phyloP scores from a whole-genome alignment of 2,113 vertebrate genomes.

The Anser brachyrhynchus region DNA sequence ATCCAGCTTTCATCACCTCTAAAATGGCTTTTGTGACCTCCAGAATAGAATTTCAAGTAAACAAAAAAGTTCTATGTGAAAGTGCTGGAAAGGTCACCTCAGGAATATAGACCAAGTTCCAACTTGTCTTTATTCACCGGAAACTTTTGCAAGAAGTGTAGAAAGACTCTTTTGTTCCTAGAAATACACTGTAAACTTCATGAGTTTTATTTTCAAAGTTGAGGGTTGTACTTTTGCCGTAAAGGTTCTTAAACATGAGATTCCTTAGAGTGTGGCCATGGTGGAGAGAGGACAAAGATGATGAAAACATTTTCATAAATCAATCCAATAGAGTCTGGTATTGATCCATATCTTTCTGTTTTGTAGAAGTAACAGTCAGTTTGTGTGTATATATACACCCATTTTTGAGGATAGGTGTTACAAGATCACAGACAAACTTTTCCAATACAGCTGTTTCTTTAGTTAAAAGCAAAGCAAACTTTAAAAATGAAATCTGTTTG shows the following conservation, averaged over 20 bases:
- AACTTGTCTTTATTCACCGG: neutral
- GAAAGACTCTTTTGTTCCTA: neutral
- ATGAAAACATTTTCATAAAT: neutral
- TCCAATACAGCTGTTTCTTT: neutral
- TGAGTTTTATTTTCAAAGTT: neutral
- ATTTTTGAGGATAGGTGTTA: neutral
- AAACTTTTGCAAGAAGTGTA: neutral
- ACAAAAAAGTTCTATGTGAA: neutral
- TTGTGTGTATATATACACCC: neutral
- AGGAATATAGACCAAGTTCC: neutral
- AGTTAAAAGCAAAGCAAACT: neutral
- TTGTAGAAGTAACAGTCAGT: neutral
- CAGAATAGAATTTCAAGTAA: neutral
- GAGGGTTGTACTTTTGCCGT: neutral
- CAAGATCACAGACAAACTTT: neutral
- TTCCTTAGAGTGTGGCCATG: neutral
- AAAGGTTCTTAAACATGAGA: neutral
- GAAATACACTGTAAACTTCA: neutral
- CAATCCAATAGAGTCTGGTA: neutral
- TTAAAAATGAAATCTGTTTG: neutral
- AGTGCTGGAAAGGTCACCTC: rapidly evolving
- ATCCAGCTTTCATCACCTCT: neutral
- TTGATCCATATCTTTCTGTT: neutral
- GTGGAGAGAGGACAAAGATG: neutral
- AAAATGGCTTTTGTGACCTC: neutral